Evolutionary conservation across 2,888 invertebrate genomes (phyloP).

Genomic region (Actias luna): DNA sequence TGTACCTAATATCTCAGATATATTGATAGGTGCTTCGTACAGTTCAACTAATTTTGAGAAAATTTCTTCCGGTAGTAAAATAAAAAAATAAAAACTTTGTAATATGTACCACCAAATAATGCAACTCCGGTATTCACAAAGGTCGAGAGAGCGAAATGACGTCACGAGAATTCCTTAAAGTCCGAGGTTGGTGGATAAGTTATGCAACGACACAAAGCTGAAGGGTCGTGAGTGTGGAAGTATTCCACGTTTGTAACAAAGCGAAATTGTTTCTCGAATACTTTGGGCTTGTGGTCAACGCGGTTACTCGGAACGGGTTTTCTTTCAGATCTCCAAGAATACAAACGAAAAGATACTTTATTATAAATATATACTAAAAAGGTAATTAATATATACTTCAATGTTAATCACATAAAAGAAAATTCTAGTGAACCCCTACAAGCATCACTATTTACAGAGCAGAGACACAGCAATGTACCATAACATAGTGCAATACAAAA

Average conservation of each 20-base stretch:
- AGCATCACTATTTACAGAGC: no score
- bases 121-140: not conserved
- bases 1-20: no score
- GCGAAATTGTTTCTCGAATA: not conserved
- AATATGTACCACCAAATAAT: not conserved
- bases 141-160: not conserved
- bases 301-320: not conserved
- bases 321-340: not conserved
- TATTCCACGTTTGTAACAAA: conserved; percentile 4
- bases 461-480: no score
- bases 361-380: no score
- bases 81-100: not conserved
- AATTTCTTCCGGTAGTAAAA: not conserved
- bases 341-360: no score
- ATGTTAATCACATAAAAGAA: no score
- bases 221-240: not conserved
- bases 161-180: conserved; percentile 4
- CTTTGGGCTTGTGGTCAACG: not conserved
- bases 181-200: not conserved
- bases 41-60: not conserved
- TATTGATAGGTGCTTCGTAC: no score
- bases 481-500: no score
- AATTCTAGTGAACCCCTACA: no score
- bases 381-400: no score
- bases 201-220: not conserved